These are phyloP conservation scores for Liposcelis brunnea DNA, from an alignment of 2,888 invertebrate genomes.

Conservation along the genomic window DNA sequence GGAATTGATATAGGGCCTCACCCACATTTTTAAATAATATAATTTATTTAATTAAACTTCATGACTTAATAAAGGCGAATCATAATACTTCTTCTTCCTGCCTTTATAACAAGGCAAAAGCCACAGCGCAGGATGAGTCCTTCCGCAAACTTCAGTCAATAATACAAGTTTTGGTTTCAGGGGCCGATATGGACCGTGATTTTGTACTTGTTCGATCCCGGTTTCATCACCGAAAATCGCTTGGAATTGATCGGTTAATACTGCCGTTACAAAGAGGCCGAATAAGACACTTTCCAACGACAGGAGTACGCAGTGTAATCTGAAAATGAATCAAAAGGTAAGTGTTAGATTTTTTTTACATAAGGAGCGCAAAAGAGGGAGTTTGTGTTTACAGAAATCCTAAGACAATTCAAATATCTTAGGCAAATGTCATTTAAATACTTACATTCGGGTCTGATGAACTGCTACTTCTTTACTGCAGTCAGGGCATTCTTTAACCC, in stretches of 20 bases:
- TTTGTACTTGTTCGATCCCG: conserved; percentile 58
- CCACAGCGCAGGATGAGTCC: conserved; percentile 54
- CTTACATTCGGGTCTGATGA: conserved; percentile 59
- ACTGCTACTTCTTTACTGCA: conserved; percentile 44
- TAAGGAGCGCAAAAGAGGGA: not conserved
- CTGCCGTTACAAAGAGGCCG: conserved; percentile 73
- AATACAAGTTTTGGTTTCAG: conserved; percentile 34
- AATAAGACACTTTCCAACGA: conserved; percentile 67
- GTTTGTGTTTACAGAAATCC: conserved; percentile 9
- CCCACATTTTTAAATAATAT: not conserved
- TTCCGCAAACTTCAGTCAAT: conserved; percentile 60
- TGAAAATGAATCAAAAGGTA: conserved; percentile 27
- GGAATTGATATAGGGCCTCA: no score
- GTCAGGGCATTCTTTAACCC: conserved; percentile 50
- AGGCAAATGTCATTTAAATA: conserved; percentile 16
- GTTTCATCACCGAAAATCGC: conserved; percentile 74
- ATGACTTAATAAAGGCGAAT: conserved; percentile 26
- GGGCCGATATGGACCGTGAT: conserved; percentile 44
- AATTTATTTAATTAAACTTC: conserved; percentile 23
- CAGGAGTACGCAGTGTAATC: conserved; percentile 67
- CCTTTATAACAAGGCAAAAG: conserved; percentile 46
- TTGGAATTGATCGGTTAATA: conserved; percentile 71
- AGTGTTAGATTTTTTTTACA: not conserved
- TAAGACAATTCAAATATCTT: not conserved
- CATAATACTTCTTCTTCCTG: conserved; percentile 23